Base-by-base conservation (phyloP, 2,888 invertebrate species). In the Ganaspis brasiliensis region DNA sequence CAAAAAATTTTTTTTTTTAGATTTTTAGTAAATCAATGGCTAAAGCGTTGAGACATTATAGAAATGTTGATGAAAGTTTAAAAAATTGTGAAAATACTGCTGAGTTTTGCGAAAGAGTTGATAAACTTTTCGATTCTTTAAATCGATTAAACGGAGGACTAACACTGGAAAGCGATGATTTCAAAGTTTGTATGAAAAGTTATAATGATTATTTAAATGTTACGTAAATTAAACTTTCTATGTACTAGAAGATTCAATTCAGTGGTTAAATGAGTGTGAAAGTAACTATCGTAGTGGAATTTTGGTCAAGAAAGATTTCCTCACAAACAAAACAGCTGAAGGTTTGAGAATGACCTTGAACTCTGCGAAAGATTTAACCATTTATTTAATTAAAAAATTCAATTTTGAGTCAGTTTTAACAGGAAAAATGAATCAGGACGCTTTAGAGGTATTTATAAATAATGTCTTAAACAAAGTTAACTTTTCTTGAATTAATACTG, bases 371-470 rank as follows among this genome's bases (percentile, higher is more conserved):
- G 80, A 81, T 52, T 45, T 83, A 6, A 56, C 72, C 1, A 37
- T 74, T 10, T 77, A 82, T 75, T 55, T 84, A 24, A 73, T 79
- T n/a, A 19, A 78, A 12, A 40, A 76, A 1, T 79, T 35, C 49
- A 67, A 56, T 10, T 83, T 81, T 57, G n/a, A 75, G 52, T 78
- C 79, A 61, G 31, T 72, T 24, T 35, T 80, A 19, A 81, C 80
- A 19, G 79, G 76, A 71, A 81, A 82, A 63, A 71, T 84, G n/a
- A 83, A 82, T 73, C 83, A 82, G 75, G 83, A 84, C 72, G 77
- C 78, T 70, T 76, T 84, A 26, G 84, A 84, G 79, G 83, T 84
- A 59, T 26, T 24, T 73, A 6, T n/a, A 10, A 6, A 31, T 70
- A 14, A 40, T n/a, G 14, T 45, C 37, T 10, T 45, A n/a, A 1